phyloP scores from a whole-genome alignment of 2,797 vertebrate species.

The Parauchenoglanis ngamensis region DNA sequence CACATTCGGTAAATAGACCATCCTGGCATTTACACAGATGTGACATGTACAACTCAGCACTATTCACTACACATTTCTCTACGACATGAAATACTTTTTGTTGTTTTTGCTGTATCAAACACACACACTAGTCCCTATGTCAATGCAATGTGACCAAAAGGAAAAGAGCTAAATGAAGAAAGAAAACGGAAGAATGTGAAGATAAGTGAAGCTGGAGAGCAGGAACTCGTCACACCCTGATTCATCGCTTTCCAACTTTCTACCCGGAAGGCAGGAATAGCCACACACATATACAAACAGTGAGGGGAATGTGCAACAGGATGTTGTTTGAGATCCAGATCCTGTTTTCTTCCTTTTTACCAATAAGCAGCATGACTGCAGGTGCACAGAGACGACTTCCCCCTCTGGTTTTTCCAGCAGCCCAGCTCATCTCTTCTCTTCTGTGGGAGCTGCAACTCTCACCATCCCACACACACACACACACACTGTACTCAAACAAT shows the following conservation, averaged over 20 bases:
- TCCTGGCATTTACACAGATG: background rate
- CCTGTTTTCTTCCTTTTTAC: slow-evolving; percentile 75
- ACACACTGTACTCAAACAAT: slow-evolving; percentile 21
- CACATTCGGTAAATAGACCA: slow-evolving; percentile 16
- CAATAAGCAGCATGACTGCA: slow-evolving; percentile 63
- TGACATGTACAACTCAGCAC: slow-evolving; percentile 15
- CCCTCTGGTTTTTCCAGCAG: slow-evolving; percentile 44
- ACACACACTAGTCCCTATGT: background rate
- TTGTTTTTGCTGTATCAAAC: slow-evolving; percentile 2
- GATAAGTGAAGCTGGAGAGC: slow-evolving; percentile 46
- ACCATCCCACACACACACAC: slow-evolving; percentile 18
- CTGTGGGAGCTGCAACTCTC: slow-evolving; percentile 24
- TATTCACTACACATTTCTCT: slow-evolving; percentile 32
- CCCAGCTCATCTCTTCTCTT: slow-evolving; percentile 48
- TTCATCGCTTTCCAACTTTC: slow-evolving; percentile 66
- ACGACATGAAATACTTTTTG: background rate
- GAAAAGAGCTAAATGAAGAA: slow-evolving; percentile 30
- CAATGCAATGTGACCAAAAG: slow-evolving; percentile 17
- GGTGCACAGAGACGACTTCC: slow-evolving; percentile 62
- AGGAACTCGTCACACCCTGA: slow-evolving; percentile 52
- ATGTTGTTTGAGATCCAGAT: slow-evolving; percentile 74
- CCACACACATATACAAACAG: slow-evolving; percentile 16
- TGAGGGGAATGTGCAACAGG: slow-evolving; percentile 58
- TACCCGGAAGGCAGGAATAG: slow-evolving; percentile 45
- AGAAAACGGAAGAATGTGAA: slow-evolving; percentile 37